Percentiles rank a stretch among this genome's conserved stretches.
phyloP scores from a whole-genome alignment of 2,113 vertebrate genomes.

The Protobothrops flavoviridis region DNA sequence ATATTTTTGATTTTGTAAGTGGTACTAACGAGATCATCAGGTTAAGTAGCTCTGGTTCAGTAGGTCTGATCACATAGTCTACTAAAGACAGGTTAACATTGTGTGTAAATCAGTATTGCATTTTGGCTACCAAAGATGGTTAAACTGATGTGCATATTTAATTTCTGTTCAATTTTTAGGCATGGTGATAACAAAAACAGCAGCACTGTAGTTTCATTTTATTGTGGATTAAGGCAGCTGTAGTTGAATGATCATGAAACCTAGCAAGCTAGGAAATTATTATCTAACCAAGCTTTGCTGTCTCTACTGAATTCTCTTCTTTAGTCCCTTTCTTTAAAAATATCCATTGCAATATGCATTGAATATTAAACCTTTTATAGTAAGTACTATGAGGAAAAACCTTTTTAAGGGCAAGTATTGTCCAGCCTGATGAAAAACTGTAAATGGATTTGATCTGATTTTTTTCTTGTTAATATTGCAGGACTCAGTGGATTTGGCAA shows the following conservation, averaged over 20 bases:
- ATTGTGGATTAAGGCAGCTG: neutral
- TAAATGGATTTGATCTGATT: neutral
- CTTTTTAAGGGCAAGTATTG: neutral
- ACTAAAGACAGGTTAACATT: neutral
- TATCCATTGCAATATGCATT: neutral
- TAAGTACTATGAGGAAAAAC: neutral
- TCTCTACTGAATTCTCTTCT: neutral
- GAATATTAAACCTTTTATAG: neutral
- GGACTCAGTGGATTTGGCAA: constrained; percentile 81
- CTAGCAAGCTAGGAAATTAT: neutral
- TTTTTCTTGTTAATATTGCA: constrained; percentile 38
- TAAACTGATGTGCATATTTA: neutral
- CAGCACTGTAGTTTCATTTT: neutral
- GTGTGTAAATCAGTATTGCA: neutral
- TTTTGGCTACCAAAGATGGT: neutral
- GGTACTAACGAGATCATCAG: neutral
- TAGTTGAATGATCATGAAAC: neutral
- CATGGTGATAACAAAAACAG: neutral
- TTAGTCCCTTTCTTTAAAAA: neutral
- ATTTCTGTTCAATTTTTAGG: neutral
- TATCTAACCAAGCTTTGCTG: neutral
- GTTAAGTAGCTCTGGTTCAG: neutral
- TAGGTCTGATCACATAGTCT: neutral
- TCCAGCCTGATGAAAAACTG: neutral
- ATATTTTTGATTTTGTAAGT: neutral